phyloP scores from a whole-genome alignment of 53 echinoderm and acorn worm genomes.

The Henricia sp. region DNA sequence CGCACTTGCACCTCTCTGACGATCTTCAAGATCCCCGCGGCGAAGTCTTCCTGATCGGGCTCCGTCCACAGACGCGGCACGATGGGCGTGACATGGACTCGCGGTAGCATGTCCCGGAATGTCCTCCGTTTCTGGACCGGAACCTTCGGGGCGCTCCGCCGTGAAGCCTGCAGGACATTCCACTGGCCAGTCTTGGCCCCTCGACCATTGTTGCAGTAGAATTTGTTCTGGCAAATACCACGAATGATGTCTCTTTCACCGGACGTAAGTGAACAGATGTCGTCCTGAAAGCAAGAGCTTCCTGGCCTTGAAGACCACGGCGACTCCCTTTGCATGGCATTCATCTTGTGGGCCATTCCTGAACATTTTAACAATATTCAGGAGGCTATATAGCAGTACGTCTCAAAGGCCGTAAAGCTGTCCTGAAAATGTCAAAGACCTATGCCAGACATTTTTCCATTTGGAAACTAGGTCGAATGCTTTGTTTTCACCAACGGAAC shows the following conservation, averaged over 20 bases:
- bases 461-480: too few species aligned
- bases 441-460: too few species aligned
- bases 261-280: constrained; percentile 12
- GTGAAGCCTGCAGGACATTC: constrained; percentile 1
- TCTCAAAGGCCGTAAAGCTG: too few species aligned
- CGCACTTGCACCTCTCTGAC: constrained; percentile 52
- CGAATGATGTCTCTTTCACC: constrained; percentile 39
- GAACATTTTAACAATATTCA: too few species aligned
- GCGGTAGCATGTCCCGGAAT: constrained; percentile 26
- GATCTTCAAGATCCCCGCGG: constrained; percentile 25
- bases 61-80: constrained; percentile 45
- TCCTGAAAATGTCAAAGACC: too few species aligned
- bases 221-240: constrained; percentile 50
- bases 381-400: too few species aligned
- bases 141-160: constrained; percentile 15
- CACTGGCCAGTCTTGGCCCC: not conserved
- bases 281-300: not conserved
- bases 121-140: constrained; percentile 14
- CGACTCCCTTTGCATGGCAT: too few species aligned
- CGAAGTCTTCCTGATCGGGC: constrained; percentile 19
- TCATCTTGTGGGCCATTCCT: too few species aligned
- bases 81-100: constrained; percentile 31
- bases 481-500: too few species aligned
- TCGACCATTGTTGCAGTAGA: not conserved
- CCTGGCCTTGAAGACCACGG: not conserved